phyloP scores from a whole-genome alignment of 2,797 vertebrate species.

The Selene dorsalis region DNA sequence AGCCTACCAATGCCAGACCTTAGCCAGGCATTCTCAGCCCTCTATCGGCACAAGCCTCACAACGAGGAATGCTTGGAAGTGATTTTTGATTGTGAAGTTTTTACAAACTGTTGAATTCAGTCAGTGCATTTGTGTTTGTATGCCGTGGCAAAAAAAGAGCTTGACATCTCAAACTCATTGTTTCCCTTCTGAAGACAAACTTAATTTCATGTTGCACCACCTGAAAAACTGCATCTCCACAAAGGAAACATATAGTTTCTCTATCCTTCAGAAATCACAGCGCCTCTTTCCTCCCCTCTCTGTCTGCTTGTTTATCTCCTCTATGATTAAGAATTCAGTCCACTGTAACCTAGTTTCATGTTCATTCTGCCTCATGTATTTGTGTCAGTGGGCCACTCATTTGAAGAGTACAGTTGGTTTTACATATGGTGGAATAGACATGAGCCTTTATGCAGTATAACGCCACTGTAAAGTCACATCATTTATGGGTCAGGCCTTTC shows the following conservation, averaged over 20 bases:
- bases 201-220: background rate
- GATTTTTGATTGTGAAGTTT: conserved; percentile 54
- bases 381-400: conserved; percentile 55
- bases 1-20: conserved; percentile 67
- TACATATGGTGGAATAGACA: conserved; percentile 8
- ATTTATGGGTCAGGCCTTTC: conserved; percentile 25
- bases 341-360: conserved; percentile 38
- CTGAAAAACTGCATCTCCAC: background rate
- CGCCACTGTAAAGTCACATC: background rate
- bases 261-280: background rate
- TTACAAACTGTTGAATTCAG: conserved; percentile 41
- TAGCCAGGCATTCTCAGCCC: conserved; percentile 58
- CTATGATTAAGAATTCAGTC: conserved; percentile 44
- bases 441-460: background rate
- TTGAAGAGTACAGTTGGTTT: conserved; percentile 41
- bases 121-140: conserved; percentile 10
- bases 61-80: conserved; percentile 48
- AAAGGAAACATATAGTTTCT: background rate
- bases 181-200: conserved; percentile 15
- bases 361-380: conserved; percentile 46
- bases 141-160: conserved; percentile 4
- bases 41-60: conserved; percentile 46
- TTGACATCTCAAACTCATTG: background rate
- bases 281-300: conserved; percentile 1
- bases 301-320: conserved; percentile 18